Evolutionary conservation across 2,888 invertebrate genomes (phyloP), one percentile per base, ranked within the genome.

Genomic region (Arge pagana): DNA sequence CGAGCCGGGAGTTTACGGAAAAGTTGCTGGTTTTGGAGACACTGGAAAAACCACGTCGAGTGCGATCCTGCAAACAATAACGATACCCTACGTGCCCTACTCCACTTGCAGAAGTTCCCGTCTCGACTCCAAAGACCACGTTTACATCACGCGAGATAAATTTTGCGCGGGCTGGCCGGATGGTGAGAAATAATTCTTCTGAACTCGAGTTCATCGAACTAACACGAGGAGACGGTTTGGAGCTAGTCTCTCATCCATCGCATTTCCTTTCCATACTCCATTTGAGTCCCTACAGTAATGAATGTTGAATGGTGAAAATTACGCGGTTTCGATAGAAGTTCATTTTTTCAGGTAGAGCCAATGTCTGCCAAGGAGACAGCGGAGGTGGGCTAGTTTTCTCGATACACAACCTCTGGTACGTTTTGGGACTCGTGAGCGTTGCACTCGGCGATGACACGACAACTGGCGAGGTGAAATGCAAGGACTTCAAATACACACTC

Each of bases 361-460:
- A 77, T 2, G 78, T 78, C 7, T 80, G 80, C 49, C 68, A 74
- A 33, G 80, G 80, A 3, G 80, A 80, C 55, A 79, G 79, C 56
- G 80, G 80, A 1, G 78, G 80, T 7, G 79, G 78, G 30, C 64
- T 79, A 10, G 73, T 76, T 1, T 76, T 79, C 42, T 55, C 63
- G 28, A 63, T 54, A 13, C 58, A 65, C 23, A 61, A 60, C 2
- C 56, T 73, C 4, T 79, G 74, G 71, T 79, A 74, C 54, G 61
- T 80, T 4, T 67, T 75, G 31, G 80, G 80, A 1, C 67, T 80
- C 48, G 79, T 80, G 3, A 80, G 79, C 54, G 64, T 76, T 26
- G 73, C 75, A 6, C 59, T 77, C 4, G 68, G 66, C 5, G 50
- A 60, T 26, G 55, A 41, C 8, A 15, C 39, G 16, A 8, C 35